Evolutionary conservation across 2,888 invertebrate species (phyloP), one percentile per base, ranked within the genome.

Genomic region (Eupithecia exiguata): DNA sequence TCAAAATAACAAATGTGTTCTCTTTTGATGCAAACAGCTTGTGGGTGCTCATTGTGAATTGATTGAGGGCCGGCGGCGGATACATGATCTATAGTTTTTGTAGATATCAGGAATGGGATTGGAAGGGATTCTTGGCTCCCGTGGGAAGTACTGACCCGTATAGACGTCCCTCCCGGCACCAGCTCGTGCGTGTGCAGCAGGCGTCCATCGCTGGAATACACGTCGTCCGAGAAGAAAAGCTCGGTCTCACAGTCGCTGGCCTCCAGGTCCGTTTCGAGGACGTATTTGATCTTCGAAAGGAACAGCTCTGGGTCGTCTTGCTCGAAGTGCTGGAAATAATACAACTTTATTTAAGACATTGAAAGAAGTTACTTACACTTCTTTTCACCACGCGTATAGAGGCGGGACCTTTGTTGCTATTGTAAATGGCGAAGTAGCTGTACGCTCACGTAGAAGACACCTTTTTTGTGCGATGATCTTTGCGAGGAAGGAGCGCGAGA

Each of bases 221-320:
- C 96, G 87, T 99, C 99, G 89, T 99, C 99, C 1, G 97, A 95
- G 92, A 99, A 99, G 91, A 95, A 97, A 74, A 99, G 91, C 87
- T 98, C 98, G 88, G 98, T 96, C 36, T 95, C 95, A 0, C 88
- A 83, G 71, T 97, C 97, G 40, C 94, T 94, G 69, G 95, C 93
- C 88, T 98, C 98, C 79, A 98, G 96, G 92, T 98, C 97, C 79
- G 98, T 97, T 84, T 99, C 98, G 81, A 98, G 92, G 79, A 99
- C 97, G 90, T 98, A 99, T 88, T 98, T 98, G 63, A 99, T 97
- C 95, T 99, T 99, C n/a, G 97, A 97, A 77, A 98, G 93, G 92
- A 98, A 99, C 74, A 99, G 93, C 91, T 98, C 98, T 0, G 99
- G 98, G 92, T 99, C 99, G 88, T 99, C 99, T 91, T 98, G 98